Evolutionary conservation across 2,797 vertebrate species (phyloP), one percentile per base, ranked within the genome.

Genomic region (Pseudomugil tenellus): DNA sequence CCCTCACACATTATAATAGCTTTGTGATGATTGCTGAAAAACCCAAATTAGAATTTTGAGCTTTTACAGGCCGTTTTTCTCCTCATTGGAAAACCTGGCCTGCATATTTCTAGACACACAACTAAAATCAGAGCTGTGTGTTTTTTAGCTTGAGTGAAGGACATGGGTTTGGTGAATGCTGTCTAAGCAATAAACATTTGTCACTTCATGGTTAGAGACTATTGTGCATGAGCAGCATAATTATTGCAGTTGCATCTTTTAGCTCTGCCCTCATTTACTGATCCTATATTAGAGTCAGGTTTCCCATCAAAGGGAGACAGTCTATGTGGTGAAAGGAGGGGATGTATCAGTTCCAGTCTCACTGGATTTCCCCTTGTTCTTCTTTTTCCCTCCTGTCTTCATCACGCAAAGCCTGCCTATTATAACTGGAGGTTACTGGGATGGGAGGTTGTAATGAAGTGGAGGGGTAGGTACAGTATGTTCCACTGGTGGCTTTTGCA

Each of bases 291-390:
- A 70, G 74, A 77, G 58, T 62, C 74, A 65, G 63, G 73, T 70
- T 72, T 68, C 65, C 49, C 86, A 83, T 91, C 89, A 92, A 81
- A 90, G 79, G 51, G 76, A 79, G 19, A 8, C 41, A 34, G 60
- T 63, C 70, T 78, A 53, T 82, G 64, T 58, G 68, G 64, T 64
- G 70, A 74, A 74, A 86, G 60, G 67, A 63, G 51, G 66, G 52
- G 74, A 81, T 53, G 76, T 71, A 82, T 81, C 55, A 77, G 12
- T 75, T 82, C 28, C 17, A 29, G 14, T 59, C 78, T 84, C 69
- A 37, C 52, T 84, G 81, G 79, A 84, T 82, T 78, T 71, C n/a
- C 72, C 64, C 67, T 51, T 61, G 19, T 67, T 49, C 31, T 32
- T n/a, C 53, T 32, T 6, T 37, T 58, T 60, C 58, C 53, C 51